Evolutionary conservation across 2,113 vertebrate genomes (phyloP).

Genomic region (Bombycilla garrulus): DNA sequence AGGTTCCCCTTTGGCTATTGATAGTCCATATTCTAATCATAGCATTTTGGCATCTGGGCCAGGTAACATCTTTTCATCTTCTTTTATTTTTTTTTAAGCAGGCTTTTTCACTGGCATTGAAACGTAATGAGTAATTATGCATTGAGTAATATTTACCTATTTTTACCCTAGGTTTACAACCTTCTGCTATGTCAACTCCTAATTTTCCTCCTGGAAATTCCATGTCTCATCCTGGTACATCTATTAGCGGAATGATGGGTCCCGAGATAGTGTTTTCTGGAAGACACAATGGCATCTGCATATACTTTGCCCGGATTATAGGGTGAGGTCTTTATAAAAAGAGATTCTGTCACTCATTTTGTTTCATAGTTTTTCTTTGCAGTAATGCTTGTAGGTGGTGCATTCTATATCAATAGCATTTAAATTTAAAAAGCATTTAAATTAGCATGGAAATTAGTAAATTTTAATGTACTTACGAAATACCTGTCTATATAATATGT

Average conservation of each 20-base stretch:
- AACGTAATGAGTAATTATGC: too few relatives aligned
- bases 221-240: constrained; percentile 48
- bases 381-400: not conserved
- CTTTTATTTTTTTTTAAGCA: not conserved
- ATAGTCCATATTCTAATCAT: constrained; percentile 68
- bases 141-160: not conserved
- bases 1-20: constrained; percentile 72
- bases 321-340: constrained; percentile 77
- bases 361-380: not conserved
- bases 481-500: rapidly evolving
- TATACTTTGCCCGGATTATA: constrained; percentile 93
- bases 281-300: constrained; percentile 92
- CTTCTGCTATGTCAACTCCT: constrained; percentile 78
- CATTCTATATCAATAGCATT: not conserved
- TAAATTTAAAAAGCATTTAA: not conserved
- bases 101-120: not conserved
- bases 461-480: not conserved
- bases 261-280: constrained; percentile 96
- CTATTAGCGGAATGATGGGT: constrained; percentile 78
- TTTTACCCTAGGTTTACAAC: constrained; percentile 73
- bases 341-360: not conserved
- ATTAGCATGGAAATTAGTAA: not conserved
- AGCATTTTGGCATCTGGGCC: constrained; percentile 73
- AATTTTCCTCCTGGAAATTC: constrained; percentile 66
- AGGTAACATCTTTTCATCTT: constrained; percentile 65